Evolutionary conservation across 2,888 invertebrate genomes (phyloP).

Genomic region (Tineola bisselliella): DNA sequence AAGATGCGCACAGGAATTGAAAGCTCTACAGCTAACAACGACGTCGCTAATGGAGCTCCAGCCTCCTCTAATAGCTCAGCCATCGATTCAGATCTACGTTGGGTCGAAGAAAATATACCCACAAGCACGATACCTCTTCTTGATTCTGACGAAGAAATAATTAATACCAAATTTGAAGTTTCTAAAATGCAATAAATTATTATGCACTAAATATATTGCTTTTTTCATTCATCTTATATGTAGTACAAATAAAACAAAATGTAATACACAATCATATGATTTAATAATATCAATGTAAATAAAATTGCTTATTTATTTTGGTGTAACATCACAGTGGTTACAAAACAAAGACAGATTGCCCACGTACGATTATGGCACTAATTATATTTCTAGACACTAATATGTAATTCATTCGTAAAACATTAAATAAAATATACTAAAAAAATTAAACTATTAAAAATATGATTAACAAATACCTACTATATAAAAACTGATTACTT

Average conservation of each 20-base stretch:
- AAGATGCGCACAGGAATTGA: slow-evolving; percentile 70
- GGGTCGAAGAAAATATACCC: slow-evolving; percentile 96
- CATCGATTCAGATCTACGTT: slow-evolving; percentile 68
- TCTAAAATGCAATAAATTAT: slow-evolving; percentile 82
- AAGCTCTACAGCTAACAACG: not conserved
- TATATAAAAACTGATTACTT: no score
- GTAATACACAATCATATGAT: not conserved
- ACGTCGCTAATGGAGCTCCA: not conserved
- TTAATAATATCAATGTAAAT: slow-evolving; percentile 9
- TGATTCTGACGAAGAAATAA: slow-evolving; percentile 83
- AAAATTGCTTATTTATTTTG: slow-evolving; percentile 8
- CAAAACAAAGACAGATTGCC: not conserved
- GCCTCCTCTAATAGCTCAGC: slow-evolving; percentile 28
- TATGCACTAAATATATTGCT: not conserved
- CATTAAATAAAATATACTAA: no score
- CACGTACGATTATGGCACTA: not conserved
- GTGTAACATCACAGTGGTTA: slow-evolving; percentile 11
- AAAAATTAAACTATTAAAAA: no score
- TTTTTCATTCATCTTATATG: no score
- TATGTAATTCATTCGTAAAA: no score
- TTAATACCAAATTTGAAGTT: slow-evolving; percentile 86
- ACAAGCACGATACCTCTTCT: slow-evolving; percentile 74
- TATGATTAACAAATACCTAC: no score
- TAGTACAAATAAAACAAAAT: not conserved
- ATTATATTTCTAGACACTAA: not conserved